These are phyloP conservation scores for Periophthalmodon schlosseri DNA, from an alignment of 2,113 vertebrate species.

Conservation along the genomic window DNA sequence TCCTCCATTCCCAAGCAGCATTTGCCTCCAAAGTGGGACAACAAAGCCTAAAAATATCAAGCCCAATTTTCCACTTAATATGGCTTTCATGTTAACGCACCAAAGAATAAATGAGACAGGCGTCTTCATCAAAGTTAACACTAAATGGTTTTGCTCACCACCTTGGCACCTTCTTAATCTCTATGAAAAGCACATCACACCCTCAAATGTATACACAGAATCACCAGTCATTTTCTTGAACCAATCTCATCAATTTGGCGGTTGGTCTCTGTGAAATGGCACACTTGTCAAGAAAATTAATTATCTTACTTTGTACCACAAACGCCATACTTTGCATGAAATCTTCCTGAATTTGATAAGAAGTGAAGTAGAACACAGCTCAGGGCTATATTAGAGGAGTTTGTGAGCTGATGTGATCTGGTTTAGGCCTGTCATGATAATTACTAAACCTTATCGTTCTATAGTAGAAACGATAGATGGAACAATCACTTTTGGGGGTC, in stretches of 20 bases:
- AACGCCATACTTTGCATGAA: not conserved
- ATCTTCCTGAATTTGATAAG: not conserved
- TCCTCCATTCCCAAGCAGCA: constrained; percentile 26
- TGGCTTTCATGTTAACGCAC: constrained; percentile 22
- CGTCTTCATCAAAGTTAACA: constrained; percentile 29
- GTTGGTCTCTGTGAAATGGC: not conserved
- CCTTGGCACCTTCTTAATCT: constrained; percentile 8
- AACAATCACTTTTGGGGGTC: too few relatives aligned
- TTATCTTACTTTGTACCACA: not conserved
- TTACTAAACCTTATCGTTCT: too few relatives aligned
- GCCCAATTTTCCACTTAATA: constrained; percentile 21
- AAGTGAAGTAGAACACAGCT: constrained; percentile 16
- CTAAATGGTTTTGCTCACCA: constrained; percentile 9
- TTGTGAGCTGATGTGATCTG: constrained; percentile 12
- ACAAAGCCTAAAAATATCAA: constrained; percentile 47
- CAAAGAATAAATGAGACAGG: constrained; percentile 15
- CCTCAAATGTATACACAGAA: not conserved
- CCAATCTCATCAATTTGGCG: not conserved
- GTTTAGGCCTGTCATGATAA: constrained; percentile 2
- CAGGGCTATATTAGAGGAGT: not conserved
- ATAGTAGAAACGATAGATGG: too few relatives aligned
- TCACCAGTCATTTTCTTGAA: not conserved
- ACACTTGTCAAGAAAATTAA: not conserved
- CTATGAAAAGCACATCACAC: not conserved
- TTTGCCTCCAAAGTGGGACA: constrained; percentile 49